Base-by-base conservation (phyloP, 2,888 invertebrate genomes). In the Cheilosia variabilis region DNA sequence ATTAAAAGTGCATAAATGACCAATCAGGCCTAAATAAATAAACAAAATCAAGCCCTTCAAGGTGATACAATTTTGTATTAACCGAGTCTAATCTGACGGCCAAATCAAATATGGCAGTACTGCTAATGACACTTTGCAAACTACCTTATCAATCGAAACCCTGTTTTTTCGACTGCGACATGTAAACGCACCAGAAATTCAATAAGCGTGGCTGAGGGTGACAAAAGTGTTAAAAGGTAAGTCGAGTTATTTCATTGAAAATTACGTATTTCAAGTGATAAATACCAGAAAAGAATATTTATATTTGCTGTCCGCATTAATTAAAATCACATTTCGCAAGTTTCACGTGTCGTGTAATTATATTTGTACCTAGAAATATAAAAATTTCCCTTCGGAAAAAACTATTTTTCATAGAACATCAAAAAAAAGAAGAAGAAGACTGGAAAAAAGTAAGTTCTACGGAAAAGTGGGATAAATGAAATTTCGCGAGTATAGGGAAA, bases 151-250 rank as follows among this genome's bases (percentile, higher is more conserved):
- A 19, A 31, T 34, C 17, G 10, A 31, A 84, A 47, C 37, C 66
- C 31, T 68, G 62, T 63, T 73, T 83, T 37, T 27, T 60, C 17
- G 55, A 76, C 76, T 72, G 37, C 10, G 19, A n/a, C 72, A 47
- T 86, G 81, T 53, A 81, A 86, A 81, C 75, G 34, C 86, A 71
- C n/a, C 43, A 62, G 62, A 82, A 83, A 82, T 87, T 93, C 93
- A 93, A 93, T 94, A 96, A 96, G 96, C 96, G 96, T 96, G 96
- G 96, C 96, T 96, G 96, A 95, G 95, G 86, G 66, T 76, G 86
- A 68, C 52, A 60, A 71, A 72, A 81, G 81, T 77, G 71, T 81
- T 76, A 72, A 72, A 72, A 81, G 81, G 84, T 84, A 75, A 84
- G 84, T 84, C 75, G 69, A 22, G 45, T 66, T 58, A 71, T 69